These are phyloP conservation scores for Alces alces DNA, from an alignment of 2,113 vertebrate species.

Conservation along the genomic window DNA sequence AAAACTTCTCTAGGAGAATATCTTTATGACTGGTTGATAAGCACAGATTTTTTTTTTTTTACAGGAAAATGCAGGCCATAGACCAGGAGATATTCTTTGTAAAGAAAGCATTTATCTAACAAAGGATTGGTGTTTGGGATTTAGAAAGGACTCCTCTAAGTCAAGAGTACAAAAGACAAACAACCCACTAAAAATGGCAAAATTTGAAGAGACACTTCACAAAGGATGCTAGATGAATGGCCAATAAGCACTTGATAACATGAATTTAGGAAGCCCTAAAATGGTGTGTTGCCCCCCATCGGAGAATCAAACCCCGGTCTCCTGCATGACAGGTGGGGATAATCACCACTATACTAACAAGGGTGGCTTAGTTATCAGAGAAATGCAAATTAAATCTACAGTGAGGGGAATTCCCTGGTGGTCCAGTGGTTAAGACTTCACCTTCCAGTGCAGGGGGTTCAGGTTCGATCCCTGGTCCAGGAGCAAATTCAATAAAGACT, in stretches of 20 bases:
- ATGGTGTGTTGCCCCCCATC: neutral
- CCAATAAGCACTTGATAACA: neutral
- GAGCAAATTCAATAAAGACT: neutral
- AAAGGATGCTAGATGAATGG: neutral
- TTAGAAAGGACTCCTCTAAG: neutral
- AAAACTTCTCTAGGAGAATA: neutral
- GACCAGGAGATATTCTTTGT: neutral
- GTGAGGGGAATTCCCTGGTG: neutral
- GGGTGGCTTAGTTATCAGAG: neutral
- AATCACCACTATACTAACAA: neutral
- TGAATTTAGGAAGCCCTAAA: neutral
- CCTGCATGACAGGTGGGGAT: neutral
- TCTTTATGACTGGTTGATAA: neutral
- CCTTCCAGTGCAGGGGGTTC: neutral
- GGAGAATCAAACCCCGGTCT: fast-evolving
- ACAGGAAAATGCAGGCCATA: neutral
- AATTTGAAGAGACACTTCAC: neutral
- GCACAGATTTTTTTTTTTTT: neutral
- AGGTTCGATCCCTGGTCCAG: neutral
- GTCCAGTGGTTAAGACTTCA: neutral
- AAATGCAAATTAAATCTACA: neutral
- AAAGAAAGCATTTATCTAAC: neutral
- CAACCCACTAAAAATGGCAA: neutral
- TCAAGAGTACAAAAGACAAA: neutral
- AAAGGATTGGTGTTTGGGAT: neutral